phyloP scores from a whole-genome alignment of 2,797 vertebrate species.

The Helicolenus hilgendorfi region DNA sequence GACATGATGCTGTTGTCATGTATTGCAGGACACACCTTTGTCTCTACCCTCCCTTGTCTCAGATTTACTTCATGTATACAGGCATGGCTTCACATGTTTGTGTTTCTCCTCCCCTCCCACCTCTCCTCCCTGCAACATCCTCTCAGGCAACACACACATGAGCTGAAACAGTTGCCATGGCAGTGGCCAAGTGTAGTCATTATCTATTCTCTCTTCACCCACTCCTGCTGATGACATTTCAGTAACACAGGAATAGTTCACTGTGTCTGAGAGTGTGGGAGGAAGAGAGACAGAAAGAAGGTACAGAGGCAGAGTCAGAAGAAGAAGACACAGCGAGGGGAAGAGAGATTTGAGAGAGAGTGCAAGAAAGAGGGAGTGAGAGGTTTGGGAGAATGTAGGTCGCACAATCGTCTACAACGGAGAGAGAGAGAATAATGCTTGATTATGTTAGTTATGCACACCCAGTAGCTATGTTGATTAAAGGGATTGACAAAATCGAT shows the following conservation, averaged over 20 bases:
- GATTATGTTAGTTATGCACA: neutral
- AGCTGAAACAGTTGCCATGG: constrained; percentile 83
- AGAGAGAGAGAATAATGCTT: neutral
- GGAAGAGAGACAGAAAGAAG: constrained; percentile 10
- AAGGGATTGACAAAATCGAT: neutral
- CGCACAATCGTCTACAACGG: neutral
- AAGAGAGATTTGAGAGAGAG: neutral
- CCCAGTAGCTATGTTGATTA: neutral
- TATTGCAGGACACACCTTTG: constrained; percentile 6
- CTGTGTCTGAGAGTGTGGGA: constrained; percentile 38
- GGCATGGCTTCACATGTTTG: constrained; percentile 66
- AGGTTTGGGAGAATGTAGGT: neutral
- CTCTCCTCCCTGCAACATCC: constrained; percentile 46
- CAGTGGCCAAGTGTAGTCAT: constrained; percentile 77
- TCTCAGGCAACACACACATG: constrained; percentile 56
- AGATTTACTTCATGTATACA: constrained; percentile 50
- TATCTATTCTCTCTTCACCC: constrained; percentile 70
- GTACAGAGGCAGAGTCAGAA: neutral
- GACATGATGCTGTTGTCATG: neutral
- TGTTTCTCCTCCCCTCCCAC: constrained; percentile 27
- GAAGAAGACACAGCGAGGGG: neutral
- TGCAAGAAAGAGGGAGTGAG: neutral
- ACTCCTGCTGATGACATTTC: constrained; percentile 76
- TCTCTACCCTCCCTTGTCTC: constrained; percentile 8
- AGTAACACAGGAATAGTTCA: constrained; percentile 56